phyloP scores from a whole-genome alignment of 2,797 vertebrate species.

The Acipenser ruthenus region DNA sequence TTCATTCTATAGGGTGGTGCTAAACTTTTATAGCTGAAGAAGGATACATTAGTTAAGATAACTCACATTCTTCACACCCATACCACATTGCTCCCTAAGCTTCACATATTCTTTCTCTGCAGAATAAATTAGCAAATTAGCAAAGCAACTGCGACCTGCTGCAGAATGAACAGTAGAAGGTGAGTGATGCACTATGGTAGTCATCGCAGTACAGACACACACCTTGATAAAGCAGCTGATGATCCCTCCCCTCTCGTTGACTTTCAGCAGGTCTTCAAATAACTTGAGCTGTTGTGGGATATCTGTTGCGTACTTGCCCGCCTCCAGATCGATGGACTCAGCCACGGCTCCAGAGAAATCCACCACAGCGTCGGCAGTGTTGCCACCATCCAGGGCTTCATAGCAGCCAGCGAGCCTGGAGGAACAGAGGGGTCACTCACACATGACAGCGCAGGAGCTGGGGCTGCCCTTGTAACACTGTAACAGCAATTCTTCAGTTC shows the following conservation, averaged over 20 bases:
- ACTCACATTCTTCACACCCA: no score
- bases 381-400: conserved; percentile 91
- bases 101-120: no score
- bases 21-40: no score
- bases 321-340: conserved; percentile 84
- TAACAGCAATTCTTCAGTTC: background rate
- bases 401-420: conserved; percentile 88
- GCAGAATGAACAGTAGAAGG: no score
- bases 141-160: no score
- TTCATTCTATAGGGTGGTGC: no score
- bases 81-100: no score
- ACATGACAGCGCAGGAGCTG: background rate
- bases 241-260: conserved; percentile 70
- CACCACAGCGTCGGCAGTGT: conserved; percentile 95
- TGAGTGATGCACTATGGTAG: no score
- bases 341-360: conserved; percentile 96
- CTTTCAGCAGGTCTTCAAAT: conserved; percentile 76
- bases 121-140: no score
- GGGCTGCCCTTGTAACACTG: background rate
- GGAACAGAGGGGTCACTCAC: conserved; percentile 12
- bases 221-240: conserved; percentile 86
- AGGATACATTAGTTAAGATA: no score
- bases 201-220: conserved; percentile 15
- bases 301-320: conserved; percentile 51
- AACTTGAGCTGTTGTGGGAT: conserved; percentile 63